Evolutionary conservation across 2,797 vertebrate species (phyloP).

Genomic region (Schizopygopsis malacanthus): DNA sequence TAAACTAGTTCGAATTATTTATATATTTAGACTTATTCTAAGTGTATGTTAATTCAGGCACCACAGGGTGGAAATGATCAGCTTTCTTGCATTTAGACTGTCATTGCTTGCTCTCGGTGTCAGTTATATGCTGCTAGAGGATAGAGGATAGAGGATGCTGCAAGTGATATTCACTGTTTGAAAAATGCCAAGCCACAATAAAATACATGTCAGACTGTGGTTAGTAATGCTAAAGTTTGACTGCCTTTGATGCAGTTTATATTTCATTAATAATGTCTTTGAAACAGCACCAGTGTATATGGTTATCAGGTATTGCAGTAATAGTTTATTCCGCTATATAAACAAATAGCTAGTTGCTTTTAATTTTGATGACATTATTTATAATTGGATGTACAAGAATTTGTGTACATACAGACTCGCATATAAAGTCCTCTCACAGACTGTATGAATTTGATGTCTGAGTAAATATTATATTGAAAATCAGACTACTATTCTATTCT

Average conservation of each 20-base stretch:
- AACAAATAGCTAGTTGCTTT: background rate
- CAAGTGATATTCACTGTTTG: background rate
- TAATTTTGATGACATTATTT: background rate
- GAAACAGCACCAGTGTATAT: background rate
- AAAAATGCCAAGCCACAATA: background rate
- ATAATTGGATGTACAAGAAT: background rate
- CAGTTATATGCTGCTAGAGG: background rate
- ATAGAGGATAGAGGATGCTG: too few species aligned
- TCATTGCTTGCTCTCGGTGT: background rate
- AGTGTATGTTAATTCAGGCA: slow-evolving; percentile 14
- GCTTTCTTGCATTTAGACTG: slow-evolving; percentile 8
- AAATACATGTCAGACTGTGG: background rate
- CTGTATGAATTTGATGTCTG: background rate
- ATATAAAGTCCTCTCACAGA: background rate
- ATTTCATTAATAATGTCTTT: slow-evolving; percentile 1
- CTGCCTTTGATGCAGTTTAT: background rate
- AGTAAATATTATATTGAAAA: background rate
- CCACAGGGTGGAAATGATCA: background rate
- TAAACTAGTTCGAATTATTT: background rate
- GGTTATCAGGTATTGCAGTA: background rate
- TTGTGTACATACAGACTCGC: background rate
- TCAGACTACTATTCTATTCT: background rate
- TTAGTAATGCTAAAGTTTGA: slow-evolving; percentile 1
- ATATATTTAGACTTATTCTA: background rate
- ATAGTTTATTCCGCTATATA: background rate